Percentiles rank a stretch among this genome's conserved stretches.
Evolutionary conservation across 2,888 invertebrate genomes (phyloP).

Genomic region (Leistus spinibarbis): DNA sequence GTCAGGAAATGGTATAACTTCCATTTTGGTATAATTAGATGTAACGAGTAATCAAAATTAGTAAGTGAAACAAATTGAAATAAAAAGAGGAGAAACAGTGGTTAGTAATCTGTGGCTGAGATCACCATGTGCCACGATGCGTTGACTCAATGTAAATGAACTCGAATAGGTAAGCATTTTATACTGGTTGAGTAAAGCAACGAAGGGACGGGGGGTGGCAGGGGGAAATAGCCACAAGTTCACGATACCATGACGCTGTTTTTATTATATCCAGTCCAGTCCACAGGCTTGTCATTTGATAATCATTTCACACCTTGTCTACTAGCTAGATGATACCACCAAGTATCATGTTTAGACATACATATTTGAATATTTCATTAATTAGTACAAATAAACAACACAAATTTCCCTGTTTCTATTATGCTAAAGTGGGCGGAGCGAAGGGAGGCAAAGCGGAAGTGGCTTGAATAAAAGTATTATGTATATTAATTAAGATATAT

Average conservation of each 20-base stretch:
- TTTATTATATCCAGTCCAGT: constrained; percentile 3
- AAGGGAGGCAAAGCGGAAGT: neutral
- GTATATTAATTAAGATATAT: neutral
- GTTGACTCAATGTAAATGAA: constrained; percentile 29
- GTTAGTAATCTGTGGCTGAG: constrained; percentile 23
- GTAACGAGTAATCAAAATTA: neutral
- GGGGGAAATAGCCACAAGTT: neutral
- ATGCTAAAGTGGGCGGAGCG: neutral
- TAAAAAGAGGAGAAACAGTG: constrained; percentile 21
- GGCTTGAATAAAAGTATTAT: neutral
- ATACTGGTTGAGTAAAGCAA: neutral
- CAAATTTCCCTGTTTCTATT: neutral
- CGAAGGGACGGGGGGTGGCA: neutral
- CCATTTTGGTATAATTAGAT: neutral
- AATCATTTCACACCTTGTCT: constrained; percentile 32
- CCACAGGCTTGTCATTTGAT: constrained; percentile 30
- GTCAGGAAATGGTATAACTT: neutral
- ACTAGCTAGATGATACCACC: neutral
- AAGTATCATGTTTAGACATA: neutral
- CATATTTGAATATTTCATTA: constrained; percentile 6
- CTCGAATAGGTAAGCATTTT: constrained; percentile 12
- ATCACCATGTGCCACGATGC: constrained; percentile 9
- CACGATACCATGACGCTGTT: constrained; percentile 30
- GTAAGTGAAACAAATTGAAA: constrained; percentile 25
- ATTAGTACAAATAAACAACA: constrained; percentile 1